Evolutionary conservation across 2,113 vertebrate genomes (phyloP).

Genomic region (Mormyrus lacerda): DNA sequence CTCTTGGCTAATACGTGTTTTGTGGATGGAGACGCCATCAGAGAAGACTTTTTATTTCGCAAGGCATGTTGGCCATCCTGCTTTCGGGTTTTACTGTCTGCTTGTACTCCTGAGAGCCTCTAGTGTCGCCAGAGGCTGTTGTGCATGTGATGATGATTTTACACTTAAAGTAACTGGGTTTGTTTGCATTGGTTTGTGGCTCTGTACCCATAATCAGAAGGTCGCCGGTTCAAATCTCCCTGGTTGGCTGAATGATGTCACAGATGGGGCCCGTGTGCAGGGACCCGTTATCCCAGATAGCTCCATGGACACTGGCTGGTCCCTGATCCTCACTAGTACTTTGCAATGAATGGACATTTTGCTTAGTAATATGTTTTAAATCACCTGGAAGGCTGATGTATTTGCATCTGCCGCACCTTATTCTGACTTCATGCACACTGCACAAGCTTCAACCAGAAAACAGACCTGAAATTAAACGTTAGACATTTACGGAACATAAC

Average conservation of each 20-base stretch:
- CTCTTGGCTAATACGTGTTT: conserved; percentile 17
- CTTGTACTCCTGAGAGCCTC: background rate
- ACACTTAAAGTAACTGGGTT: background rate
- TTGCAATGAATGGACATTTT: background rate
- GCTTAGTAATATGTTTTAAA: background rate
- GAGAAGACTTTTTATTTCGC: conserved; percentile 13
- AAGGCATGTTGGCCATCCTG: background rate
- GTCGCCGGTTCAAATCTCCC: background rate
- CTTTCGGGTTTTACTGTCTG: background rate
- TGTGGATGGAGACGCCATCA: conserved; percentile 11
- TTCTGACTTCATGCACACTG: background rate
- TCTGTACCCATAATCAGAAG: background rate
- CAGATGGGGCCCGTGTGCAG: background rate
- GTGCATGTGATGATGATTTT: background rate
- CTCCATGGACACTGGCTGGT: background rate
- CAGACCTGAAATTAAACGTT: background rate
- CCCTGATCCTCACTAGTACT: background rate
- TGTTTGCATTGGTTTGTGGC: background rate
- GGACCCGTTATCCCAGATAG: too few species aligned
- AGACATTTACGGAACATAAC: background rate
- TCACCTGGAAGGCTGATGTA: background rate
- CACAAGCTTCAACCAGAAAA: background rate
- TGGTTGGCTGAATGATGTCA: background rate
- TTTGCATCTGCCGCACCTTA: background rate
- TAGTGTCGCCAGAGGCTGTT: background rate